phyloP scores from a whole-genome alignment of 1,140 invertebrate species.

The Drosophila ambigua region DNA sequence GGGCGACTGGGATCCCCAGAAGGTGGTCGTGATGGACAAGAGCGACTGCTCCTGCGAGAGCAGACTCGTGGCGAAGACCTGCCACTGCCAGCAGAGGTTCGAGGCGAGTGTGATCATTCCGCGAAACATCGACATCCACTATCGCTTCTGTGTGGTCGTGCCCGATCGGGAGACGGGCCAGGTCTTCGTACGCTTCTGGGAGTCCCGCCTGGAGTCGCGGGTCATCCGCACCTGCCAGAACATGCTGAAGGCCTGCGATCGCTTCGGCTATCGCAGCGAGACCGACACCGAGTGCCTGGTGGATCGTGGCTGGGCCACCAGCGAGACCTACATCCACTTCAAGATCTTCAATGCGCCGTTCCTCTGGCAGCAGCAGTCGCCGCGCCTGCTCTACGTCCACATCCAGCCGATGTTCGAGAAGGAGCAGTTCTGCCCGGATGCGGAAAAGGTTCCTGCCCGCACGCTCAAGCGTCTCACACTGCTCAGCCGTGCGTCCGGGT shows the following conservation, averaged over 20 bases:
- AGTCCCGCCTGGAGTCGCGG: constrained; percentile 90
- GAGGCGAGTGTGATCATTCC: constrained; percentile 85
- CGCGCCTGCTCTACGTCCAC: constrained; percentile 88
- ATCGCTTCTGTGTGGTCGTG: constrained; percentile 90
- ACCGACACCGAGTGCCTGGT: constrained; percentile 84
- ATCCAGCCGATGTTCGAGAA: constrained; percentile 88
- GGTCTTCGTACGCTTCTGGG: constrained; percentile 91
- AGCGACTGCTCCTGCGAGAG: constrained; percentile 30
- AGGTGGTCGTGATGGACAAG: constrained; percentile 83
- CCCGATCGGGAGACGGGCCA: constrained; percentile 84
- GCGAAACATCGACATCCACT: constrained; percentile 88
- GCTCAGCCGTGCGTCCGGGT: background rate
- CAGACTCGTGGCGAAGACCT: constrained; percentile 40
- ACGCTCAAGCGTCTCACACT: background rate
- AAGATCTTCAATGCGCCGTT: constrained; percentile 91
- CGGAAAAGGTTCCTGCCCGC: background rate
- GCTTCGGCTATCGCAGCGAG: constrained; percentile 88
- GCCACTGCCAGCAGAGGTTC: constrained; percentile 78
- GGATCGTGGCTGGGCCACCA: constrained; percentile 93
- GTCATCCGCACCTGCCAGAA: constrained; percentile 74
- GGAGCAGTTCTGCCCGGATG: background rate
- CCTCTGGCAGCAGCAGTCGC: constrained; percentile 88
- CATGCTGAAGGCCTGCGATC: constrained; percentile 83
- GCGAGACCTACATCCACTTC: constrained; percentile 93
- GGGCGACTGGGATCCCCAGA: constrained; percentile 84